A percentile compares a stretch with the other conserved stretches of the same genome.
Conservation (phyloP, 2,113 vertebrate species). For the Stictonetta naevosa region DNA sequence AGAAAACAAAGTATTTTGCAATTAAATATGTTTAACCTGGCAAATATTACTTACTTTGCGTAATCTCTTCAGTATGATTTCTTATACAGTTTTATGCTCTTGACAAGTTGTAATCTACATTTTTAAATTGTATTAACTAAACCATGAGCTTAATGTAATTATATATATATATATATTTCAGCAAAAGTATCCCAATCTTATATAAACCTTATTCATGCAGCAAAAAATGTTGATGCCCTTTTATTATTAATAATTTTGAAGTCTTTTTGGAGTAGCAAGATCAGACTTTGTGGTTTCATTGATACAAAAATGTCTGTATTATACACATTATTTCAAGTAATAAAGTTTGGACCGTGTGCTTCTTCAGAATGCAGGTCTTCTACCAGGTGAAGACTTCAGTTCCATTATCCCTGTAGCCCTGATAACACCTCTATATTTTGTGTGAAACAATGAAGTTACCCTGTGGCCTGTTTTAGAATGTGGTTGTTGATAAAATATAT, state of each 20-base stretch:
- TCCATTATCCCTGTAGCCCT: background rate
- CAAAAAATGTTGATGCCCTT: background rate
- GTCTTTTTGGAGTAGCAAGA: background rate
- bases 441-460: background rate
- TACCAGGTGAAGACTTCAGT: background rate
- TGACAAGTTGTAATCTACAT: background rate
- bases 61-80: background rate
- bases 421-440: too few species aligned
- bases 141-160: background rate
- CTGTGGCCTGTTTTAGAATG: background rate
- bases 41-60: background rate
- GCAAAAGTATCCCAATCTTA: background rate
- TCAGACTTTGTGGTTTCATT: background rate
- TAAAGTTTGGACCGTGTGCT: background rate
- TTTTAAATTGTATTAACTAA: background rate
- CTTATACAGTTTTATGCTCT: background rate
- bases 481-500: background rate
- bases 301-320: background rate
- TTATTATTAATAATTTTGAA: background rate
- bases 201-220: background rate
- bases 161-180: background rate
- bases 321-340: background rate
- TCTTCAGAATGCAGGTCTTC: background rate
- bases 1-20: background rate
- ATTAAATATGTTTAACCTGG: background rate